These are phyloP conservation scores for Margarornis squamiger DNA, from an alignment of 2,797 vertebrate species.

Conservation along the genomic window DNA sequence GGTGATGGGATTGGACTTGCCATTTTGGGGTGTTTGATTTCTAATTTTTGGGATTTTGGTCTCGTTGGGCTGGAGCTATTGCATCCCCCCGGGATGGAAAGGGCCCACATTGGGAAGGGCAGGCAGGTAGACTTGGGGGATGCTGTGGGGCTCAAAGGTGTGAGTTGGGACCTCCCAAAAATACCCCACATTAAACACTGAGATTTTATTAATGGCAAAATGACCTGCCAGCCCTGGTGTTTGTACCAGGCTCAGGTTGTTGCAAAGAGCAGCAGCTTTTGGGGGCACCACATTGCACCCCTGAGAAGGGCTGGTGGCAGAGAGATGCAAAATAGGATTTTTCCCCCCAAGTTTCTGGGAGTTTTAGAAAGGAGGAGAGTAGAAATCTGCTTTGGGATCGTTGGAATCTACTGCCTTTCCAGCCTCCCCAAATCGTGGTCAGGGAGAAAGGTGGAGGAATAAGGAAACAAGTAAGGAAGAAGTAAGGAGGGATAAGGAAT, in stretches of 20 bases:
- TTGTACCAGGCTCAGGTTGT: too few relatives aligned
- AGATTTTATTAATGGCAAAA: too few relatives aligned
- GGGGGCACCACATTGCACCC: too few relatives aligned
- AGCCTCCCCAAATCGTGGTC: neutral
- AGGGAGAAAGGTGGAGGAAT: neutral
- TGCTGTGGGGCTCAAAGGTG: too few relatives aligned
- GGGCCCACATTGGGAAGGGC: fast-evolving
- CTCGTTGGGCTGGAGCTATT: fast-evolving
- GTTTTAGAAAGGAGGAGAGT: neutral
- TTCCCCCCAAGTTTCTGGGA: neutral
- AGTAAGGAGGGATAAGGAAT: too few relatives aligned
- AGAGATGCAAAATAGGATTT: neutral
- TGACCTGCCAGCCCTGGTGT: too few relatives aligned
- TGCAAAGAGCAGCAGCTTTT: too few relatives aligned
- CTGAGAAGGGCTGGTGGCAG: neutral
- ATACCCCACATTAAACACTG: too few relatives aligned
- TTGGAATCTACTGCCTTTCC: neutral
- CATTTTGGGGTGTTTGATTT: neutral
- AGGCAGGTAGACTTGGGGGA: too few relatives aligned
- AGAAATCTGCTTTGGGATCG: neutral
- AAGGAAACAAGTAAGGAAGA: neutral
- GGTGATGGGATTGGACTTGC: neutral
- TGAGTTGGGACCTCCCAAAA: too few relatives aligned
- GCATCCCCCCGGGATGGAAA: neutral
- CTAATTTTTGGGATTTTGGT: neutral